These are phyloP conservation scores for Drosophila testacea DNA, from an alignment of 2,888 invertebrate genomes.

Conservation along the genomic window DNA sequence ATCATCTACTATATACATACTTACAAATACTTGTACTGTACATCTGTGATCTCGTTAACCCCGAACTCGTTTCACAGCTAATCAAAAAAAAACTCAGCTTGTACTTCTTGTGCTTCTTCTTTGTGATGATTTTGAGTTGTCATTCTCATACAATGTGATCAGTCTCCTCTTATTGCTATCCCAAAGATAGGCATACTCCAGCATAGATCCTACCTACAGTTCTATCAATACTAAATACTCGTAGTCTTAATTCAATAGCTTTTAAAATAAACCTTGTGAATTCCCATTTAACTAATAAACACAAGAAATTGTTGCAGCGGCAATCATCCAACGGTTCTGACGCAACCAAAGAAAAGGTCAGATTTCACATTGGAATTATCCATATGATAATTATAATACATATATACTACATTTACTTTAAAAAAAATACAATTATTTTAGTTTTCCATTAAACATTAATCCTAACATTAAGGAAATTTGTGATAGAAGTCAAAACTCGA, in stretches of 20 bases:
- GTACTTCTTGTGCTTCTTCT: conserved; percentile 9
- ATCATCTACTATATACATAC: conserved; percentile 3
- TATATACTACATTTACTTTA: not conserved
- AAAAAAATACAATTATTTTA: not conserved
- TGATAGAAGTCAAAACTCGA: conserved; percentile 20
- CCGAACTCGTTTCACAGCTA: conserved; percentile 4
- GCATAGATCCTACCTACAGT: conserved; percentile 1
- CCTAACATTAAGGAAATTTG: conserved; percentile 18
- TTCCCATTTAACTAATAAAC: conserved; percentile 53
- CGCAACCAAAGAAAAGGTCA: conserved; percentile 84
- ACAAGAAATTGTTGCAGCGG: conserved; percentile 84
- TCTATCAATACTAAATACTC: conserved; percentile 20
- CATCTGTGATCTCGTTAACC: conserved; percentile 5
- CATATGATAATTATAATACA: conserved; percentile 28
- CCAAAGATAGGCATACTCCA: conserved; percentile 2
- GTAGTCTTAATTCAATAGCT: conserved; percentile 17
- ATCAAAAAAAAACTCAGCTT: conserved; percentile 6
- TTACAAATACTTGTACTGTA: not conserved
- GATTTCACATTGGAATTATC: conserved; percentile 62
- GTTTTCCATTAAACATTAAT: not conserved
- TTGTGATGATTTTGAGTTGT: conserved; percentile 20
- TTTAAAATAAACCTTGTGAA: conserved; percentile 20
- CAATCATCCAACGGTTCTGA: conserved; percentile 83
- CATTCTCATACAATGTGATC: conserved; percentile 8
- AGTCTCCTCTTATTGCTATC: not conserved